Conservation (phyloP, 2,888 invertebrate genomes). For the Brachylomia viminalis region DNA sequence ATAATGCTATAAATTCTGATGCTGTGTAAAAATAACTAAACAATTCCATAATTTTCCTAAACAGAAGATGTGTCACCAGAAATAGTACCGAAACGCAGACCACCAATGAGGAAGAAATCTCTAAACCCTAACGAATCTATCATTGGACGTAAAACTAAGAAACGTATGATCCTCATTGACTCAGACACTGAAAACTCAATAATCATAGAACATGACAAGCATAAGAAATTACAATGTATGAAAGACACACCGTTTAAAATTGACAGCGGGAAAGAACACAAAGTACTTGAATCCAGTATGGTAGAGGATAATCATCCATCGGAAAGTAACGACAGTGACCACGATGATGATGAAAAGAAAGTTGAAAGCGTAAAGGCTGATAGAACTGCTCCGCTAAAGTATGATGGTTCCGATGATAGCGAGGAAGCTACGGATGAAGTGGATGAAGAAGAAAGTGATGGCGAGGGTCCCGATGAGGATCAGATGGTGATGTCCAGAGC, state of each 20-base stretch:
- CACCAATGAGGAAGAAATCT: slow-evolving; percentile 68
- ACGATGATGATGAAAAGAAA: slow-evolving; percentile 6
- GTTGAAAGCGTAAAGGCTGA: slow-evolving; percentile 28
- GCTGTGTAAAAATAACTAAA: background rate
- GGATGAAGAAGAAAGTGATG: slow-evolving; percentile 65
- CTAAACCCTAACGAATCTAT: slow-evolving; percentile 73
- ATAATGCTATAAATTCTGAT: background rate
- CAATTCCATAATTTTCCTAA: background rate
- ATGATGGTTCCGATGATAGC: slow-evolving; percentile 41
- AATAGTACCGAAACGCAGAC: slow-evolving; percentile 78
- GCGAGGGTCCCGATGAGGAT: slow-evolving; percentile 83
- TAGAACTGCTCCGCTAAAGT: slow-evolving; percentile 36
- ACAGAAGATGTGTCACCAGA: slow-evolving; percentile 82
- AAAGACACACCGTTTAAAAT: slow-evolving; percentile 84
- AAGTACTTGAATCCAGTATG: slow-evolving; percentile 50
- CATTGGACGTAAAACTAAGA: slow-evolving; percentile 77
- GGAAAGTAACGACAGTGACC: slow-evolving; percentile 17
- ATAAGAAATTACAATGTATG: slow-evolving; percentile 79
- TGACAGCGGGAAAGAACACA: slow-evolving; percentile 47
- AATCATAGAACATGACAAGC: slow-evolving; percentile 79
- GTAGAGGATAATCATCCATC: slow-evolving; percentile 35
- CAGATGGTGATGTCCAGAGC: slow-evolving; percentile 86
- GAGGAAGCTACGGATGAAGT: slow-evolving; percentile 26
- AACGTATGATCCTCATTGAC: slow-evolving; percentile 81
- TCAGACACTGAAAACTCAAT: slow-evolving; percentile 87